phyloP scores from a whole-genome alignment of 2,797 vertebrate species.

The Tachyglossus aculeatus region DNA sequence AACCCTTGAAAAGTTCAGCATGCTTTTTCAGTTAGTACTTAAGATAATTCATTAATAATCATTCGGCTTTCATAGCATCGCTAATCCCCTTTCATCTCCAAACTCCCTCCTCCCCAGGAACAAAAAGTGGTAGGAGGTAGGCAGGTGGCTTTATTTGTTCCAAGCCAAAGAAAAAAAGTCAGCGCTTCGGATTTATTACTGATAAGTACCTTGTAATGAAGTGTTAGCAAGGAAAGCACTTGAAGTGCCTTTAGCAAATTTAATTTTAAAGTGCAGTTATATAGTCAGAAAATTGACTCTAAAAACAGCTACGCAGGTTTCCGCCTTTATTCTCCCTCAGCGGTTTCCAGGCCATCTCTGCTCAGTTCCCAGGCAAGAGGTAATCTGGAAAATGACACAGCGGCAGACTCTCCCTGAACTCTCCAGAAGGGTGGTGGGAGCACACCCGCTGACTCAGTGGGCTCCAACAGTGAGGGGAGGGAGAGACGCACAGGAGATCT shows the following conservation, averaged over 20 bases:
- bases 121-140: neutral
- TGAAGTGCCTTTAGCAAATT: constrained; percentile 69
- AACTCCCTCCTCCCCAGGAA: constrained; percentile 23
- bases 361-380: constrained; percentile 63
- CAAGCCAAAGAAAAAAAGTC: constrained; percentile 20
- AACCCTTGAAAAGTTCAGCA: constrained; percentile 34
- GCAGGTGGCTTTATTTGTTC: neutral
- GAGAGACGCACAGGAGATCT: too few relatives aligned
- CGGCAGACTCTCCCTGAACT: neutral
- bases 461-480: neutral
- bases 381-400: constrained; percentile 39
- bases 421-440: neutral
- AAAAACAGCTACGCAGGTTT: constrained; percentile 56
- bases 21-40: constrained; percentile 36
- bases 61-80: neutral
- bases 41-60: constrained; percentile 35
- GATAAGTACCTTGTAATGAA: constrained; percentile 56
- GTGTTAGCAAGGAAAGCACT: constrained; percentile 49
- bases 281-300: constrained; percentile 70
- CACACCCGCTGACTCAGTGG: constrained; percentile 8
- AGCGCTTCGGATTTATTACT: constrained; percentile 61
- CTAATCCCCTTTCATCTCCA: neutral
- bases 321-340: constrained; percentile 48
- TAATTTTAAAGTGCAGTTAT: constrained; percentile 68
- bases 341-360: constrained; percentile 53